Base-by-base conservation (phyloP, 2,888 invertebrate genomes). In the Limulus polyphemus region DNA sequence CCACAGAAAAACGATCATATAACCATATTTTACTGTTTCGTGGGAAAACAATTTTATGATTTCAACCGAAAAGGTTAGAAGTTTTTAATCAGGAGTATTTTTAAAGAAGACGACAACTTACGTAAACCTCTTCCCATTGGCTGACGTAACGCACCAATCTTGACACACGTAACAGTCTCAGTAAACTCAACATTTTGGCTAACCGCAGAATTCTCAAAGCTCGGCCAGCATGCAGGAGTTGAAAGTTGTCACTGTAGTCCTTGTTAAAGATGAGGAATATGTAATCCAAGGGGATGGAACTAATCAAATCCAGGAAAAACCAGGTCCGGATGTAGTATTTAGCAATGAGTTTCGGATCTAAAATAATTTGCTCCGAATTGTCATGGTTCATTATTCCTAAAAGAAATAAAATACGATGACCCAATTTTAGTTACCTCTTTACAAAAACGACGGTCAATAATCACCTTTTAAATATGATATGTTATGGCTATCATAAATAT, bases 41-140 rank as follows among this genome's bases (percentile, higher is more conserved):
- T n/a, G n/a, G n/a, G n/a, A n/a, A n/a, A n/a, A n/a, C n/a, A n/a
- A n/a, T n/a, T n/a, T n/a, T n/a, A n/a, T n/a, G n/a, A n/a, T n/a
- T n/a, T n/a, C n/a, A n/a, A 32, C 32, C 7, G 5, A 32, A 32
- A 32, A 32, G 3, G 7, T 32, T 32, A 32, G 7, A 32, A 32
- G 32, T 32, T 32, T 32, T 32, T n/a, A n/a, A 2, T 32, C 32
- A 32, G 32, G 7, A 32, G 32, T 32, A 32, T 32, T 32, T 32
- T 32, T 32, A 32, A 32, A 32, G 32, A 32, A 32, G 3, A 32
- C 3, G 32, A 7, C 49, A 59, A 87, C 92, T 93, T 88, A 93
- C 92, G 85, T 95, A 92, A 82, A 98, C 97, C 88, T 97, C 97
- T 84, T 98, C 97, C 97, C 97, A 98, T 83, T 97, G 97, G 78